A percentile compares a stretch with the other conserved stretches of the same genome.
Evolutionary conservation across 1,140 invertebrate species (phyloP).

Genomic region (Harpegnathos saltator): DNA sequence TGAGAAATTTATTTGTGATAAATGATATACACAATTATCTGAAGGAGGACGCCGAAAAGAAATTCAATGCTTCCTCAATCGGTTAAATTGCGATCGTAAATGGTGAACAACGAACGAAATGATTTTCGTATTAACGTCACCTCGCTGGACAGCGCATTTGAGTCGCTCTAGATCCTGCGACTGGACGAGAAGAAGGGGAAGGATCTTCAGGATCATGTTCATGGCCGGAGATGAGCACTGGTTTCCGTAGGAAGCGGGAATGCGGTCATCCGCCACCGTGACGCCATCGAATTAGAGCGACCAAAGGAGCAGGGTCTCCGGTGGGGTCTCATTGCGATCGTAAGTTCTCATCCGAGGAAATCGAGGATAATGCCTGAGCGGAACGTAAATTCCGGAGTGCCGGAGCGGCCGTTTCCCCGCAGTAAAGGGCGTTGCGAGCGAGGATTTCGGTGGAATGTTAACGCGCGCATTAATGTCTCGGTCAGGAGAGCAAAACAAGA

Average conservation of each 20-base stretch:
- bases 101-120: background rate
- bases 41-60: no score
- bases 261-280: constrained; percentile 71
- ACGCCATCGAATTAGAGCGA: constrained; percentile 72
- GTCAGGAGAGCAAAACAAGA: no score
- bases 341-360: constrained; percentile 55
- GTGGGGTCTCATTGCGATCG: background rate
- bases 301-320: constrained; percentile 37
- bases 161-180: background rate
- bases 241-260: constrained; percentile 30
- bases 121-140: background rate
- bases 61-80: no score
- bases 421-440: background rate
- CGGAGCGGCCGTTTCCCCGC: constrained; percentile 46
- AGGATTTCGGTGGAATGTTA: background rate
- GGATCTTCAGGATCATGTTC: constrained; percentile 10
- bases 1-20: no score
- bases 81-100: background rate
- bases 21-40: no score
- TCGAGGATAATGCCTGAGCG: constrained; percentile 70
- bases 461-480: background rate
- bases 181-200: background rate
- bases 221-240: constrained; percentile 1
- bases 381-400: constrained; percentile 69
- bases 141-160: constrained; percentile 1